A percentile compares a stretch with the other conserved stretches of the same genome.
Evolutionary conservation across 2,113 vertebrate genomes (phyloP).

Genomic region (Sisor rabdophorus): DNA sequence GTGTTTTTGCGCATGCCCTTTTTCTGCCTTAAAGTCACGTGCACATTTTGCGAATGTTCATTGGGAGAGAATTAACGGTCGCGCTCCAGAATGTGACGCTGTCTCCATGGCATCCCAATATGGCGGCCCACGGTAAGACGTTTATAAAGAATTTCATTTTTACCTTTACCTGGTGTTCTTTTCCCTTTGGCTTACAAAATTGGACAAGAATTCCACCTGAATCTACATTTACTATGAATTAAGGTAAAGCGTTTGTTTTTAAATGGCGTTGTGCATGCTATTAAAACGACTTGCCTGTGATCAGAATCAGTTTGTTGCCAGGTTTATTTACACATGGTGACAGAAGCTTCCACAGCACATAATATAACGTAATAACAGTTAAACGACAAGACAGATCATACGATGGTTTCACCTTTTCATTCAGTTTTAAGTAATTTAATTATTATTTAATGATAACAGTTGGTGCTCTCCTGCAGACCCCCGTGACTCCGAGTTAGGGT

Average conservation of each 20-base stretch:
- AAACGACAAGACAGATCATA: no score
- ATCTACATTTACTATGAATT: background rate
- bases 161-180: background rate
- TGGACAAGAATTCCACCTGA: background rate
- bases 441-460: no score
- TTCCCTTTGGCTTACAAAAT: background rate
- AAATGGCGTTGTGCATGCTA: background rate
- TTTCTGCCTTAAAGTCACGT: background rate
- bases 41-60: no score
- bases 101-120: slow-evolving; percentile 54
- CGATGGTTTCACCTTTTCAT: no score
- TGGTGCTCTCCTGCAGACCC: no score
- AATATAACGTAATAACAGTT: no score
- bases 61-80: background rate
- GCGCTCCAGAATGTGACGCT: slow-evolving; percentile 10
- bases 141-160: background rate
- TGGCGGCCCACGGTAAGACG: slow-evolving; percentile 52
- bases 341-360: no score
- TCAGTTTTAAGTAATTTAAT: no score
- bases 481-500: no score
- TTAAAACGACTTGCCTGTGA: background rate
- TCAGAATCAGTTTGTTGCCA: background rate
- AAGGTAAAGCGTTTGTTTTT: background rate
- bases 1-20: background rate
- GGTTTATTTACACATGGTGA: background rate